These are phyloP conservation scores for Micrasema longulum DNA, from an alignment of 1,140 invertebrate species.

Conservation along the genomic window DNA sequence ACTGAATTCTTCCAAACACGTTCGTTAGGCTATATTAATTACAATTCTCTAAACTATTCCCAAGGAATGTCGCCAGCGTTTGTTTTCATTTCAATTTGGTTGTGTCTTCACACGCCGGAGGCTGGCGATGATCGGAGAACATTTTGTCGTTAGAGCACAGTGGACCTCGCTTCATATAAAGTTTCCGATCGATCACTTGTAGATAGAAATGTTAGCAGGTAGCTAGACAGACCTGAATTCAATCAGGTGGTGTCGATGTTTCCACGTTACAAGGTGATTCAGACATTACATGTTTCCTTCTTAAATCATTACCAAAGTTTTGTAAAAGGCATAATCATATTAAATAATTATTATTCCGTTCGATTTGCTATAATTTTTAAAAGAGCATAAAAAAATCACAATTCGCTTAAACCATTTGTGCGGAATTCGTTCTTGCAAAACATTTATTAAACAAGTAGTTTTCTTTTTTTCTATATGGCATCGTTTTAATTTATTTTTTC, in stretches of 20 bases:
- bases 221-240: constrained; percentile 30
- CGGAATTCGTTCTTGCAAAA: too few relatives aligned
- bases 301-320: too few relatives aligned
- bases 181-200: constrained; percentile 46
- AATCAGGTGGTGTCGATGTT: constrained; percentile 17
- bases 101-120: constrained; percentile 20
- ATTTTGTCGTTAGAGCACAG: background rate
- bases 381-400: too few relatives aligned
- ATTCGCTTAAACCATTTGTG: too few relatives aligned
- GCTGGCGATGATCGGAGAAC: background rate
- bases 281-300: background rate
- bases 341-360: too few relatives aligned
- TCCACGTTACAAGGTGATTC: constrained; percentile 7
- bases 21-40: constrained; percentile 38
- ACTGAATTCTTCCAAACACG: constrained; percentile 33
- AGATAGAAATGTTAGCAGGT: constrained; percentile 43
- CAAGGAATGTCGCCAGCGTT: constrained; percentile 24
- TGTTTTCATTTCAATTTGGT: constrained; percentile 28
- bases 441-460: too few relatives aligned
- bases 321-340: too few relatives aligned
- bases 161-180: constrained; percentile 42
- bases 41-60: constrained; percentile 29
- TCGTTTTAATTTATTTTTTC: too few relatives aligned
- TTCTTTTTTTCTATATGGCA: too few relatives aligned
- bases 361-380: too few relatives aligned